Evolutionary conservation across 2,888 invertebrate species (phyloP).

Genomic region (Trachelus iudaicus): DNA sequence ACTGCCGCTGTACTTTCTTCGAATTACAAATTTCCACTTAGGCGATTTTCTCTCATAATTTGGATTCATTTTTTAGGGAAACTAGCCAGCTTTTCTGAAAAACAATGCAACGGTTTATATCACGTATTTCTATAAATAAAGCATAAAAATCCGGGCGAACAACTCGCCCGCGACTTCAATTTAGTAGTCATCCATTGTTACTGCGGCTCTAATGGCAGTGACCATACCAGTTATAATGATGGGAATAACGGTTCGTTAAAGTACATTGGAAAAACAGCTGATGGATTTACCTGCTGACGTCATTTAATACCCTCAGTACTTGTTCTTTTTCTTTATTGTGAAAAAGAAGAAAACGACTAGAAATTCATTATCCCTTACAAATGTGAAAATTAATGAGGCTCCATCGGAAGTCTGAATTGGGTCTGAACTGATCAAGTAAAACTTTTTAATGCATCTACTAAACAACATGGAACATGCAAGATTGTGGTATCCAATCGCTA

Average conservation of each 20-base stretch:
- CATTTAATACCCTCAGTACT: background rate
- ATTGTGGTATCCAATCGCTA: no score
- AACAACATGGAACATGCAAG: background rate
- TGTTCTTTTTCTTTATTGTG: background rate
- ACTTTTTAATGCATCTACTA: background rate
- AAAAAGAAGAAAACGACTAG: background rate
- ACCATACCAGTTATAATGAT: background rate
- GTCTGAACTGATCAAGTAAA: background rate
- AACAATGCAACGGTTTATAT: background rate
- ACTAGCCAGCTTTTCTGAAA: background rate
- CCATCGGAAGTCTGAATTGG: background rate
- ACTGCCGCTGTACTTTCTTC: background rate
- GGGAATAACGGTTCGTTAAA: background rate
- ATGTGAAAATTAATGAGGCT: background rate
- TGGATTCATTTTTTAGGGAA: background rate
- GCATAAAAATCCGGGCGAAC: background rate
- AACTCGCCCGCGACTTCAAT: background rate
- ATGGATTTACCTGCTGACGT: background rate
- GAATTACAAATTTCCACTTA: background rate
- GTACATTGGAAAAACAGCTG: background rate
- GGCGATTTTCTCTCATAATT: background rate
- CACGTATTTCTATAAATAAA: background rate
- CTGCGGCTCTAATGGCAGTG: background rate
- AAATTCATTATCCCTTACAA: background rate
- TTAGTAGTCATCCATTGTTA: background rate